Evolutionary conservation across 53 echinoderm and acorn worm species (phyloP).

Genomic region (Arbacia lixula): DNA sequence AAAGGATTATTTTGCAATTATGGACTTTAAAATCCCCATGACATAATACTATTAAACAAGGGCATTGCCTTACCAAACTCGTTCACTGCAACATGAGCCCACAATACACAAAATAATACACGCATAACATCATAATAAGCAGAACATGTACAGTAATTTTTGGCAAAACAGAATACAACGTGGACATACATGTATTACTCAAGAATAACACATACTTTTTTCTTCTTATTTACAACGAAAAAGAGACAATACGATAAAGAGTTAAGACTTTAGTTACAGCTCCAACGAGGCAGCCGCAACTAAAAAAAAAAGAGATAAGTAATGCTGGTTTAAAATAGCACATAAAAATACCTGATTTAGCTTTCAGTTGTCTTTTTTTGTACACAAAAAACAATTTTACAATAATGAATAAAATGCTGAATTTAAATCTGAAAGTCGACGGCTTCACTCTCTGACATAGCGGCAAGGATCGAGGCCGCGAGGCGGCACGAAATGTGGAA

Average conservation of each 20-base stretch:
- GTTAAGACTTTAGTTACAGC: neutral
- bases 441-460: too few species aligned
- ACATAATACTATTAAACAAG: too few species aligned
- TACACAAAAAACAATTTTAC: neutral
- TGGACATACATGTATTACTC: neutral
- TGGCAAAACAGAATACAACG: constrained; percentile 42
- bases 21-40: too few species aligned
- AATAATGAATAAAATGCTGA: neutral
- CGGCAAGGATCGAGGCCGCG: too few species aligned
- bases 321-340: constrained; percentile 37
- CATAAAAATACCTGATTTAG: constrained; percentile 43
- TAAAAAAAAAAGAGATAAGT: neutral
- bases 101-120: constrained; percentile 17
- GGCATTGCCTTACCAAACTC: too few species aligned
- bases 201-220: constrained; percentile 23
- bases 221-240: constrained; percentile 43
- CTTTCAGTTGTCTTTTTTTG: too few species aligned
- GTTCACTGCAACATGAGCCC: too few species aligned
- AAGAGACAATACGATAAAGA: constrained; percentile 6
- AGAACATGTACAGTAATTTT: constrained; percentile 9
- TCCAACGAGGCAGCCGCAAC: neutral
- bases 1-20: too few species aligned
- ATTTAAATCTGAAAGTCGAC: too few species aligned
- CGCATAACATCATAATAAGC: neutral
- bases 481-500: too few species aligned